A percentile compares a stretch with the other conserved stretches of the same genome.
These are phyloP conservation scores for Poeciliopsis turneri DNA, from an alignment of 2,797 vertebrate genomes.

Conservation along the genomic window DNA sequence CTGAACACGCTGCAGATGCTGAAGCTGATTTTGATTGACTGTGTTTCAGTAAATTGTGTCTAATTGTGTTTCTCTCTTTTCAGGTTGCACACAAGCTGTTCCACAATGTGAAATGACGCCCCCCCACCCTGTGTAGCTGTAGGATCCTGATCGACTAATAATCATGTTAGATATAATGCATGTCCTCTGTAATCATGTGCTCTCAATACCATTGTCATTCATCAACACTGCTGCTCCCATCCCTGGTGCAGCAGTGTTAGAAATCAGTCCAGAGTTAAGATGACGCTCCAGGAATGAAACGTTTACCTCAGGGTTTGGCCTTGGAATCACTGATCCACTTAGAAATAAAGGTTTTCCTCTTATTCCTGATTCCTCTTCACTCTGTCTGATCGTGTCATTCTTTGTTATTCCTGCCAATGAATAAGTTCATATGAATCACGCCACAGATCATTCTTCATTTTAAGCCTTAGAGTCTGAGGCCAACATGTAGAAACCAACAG, in stretches of 20 bases:
- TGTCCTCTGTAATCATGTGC: slow-evolving; percentile 7
- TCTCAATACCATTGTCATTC: slow-evolving; percentile 3
- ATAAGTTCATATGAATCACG: neutral
- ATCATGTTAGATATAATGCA: slow-evolving; percentile 1
- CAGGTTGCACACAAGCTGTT: slow-evolving; percentile 80
- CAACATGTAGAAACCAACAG: no score
- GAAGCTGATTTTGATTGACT: neutral
- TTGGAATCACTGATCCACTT: slow-evolving; percentile 6
- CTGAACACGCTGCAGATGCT: neutral
- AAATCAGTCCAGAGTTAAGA: neutral
- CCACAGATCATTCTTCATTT: neutral
- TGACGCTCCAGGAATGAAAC: neutral
- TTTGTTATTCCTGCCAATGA: neutral
- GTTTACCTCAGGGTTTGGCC: slow-evolving; percentile 48
- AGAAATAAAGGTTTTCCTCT: slow-evolving; percentile 55
- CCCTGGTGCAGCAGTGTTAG: neutral
- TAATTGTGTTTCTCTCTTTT: slow-evolving; percentile 25
- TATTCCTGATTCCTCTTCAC: neutral
- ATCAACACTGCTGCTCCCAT: slow-evolving; percentile 10
- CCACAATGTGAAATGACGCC: slow-evolving; percentile 73
- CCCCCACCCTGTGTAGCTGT: slow-evolving; percentile 30
- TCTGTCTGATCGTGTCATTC: neutral
- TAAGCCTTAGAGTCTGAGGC: no score
- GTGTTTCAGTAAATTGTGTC: neutral
- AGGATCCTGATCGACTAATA: slow-evolving; percentile 39